Evolutionary conservation across 2,888 invertebrate species (phyloP).

Genomic region (Himalopsyche tibetana): DNA sequence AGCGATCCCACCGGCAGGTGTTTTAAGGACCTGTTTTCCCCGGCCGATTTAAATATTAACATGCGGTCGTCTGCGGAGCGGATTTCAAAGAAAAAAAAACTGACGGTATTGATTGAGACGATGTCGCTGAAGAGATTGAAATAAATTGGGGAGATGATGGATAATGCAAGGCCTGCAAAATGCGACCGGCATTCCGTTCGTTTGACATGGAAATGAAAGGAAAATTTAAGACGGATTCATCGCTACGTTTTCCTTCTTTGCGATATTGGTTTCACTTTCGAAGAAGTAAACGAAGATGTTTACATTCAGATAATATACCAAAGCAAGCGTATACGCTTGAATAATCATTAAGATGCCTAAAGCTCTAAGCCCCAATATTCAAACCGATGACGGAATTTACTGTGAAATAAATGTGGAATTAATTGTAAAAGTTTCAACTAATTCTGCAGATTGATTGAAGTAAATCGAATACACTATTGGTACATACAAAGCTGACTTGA

Average conservation of each 20-base stretch:
- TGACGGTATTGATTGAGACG: slow-evolving; percentile 60
- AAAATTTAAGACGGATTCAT: slow-evolving; percentile 56
- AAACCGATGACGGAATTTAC: too few species aligned
- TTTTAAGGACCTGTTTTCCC: slow-evolving; percentile 49
- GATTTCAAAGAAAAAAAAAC: slow-evolving; percentile 61
- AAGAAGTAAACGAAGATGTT: slow-evolving; percentile 24
- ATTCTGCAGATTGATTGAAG: too few species aligned
- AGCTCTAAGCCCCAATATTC: too few species aligned
- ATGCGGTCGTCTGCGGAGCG: slow-evolving; percentile 51
- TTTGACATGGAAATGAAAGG: slow-evolving; percentile 57
- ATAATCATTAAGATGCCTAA: not conserved
- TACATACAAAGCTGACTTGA: too few species aligned
- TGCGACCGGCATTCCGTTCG: slow-evolving; percentile 49
- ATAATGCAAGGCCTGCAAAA: slow-evolving; percentile 52
- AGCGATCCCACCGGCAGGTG: not conserved
- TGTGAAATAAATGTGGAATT: too few species aligned
- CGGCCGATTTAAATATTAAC: slow-evolving; percentile 55
- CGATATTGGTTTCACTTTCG: slow-evolving; percentile 33
- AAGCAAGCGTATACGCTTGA: slow-evolving; percentile 6
- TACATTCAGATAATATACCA: slow-evolving; percentile 17
- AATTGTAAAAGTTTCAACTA: too few species aligned
- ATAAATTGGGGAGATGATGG: slow-evolving; percentile 59
- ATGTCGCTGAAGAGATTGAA: slow-evolving; percentile 49
- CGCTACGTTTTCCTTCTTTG: slow-evolving; percentile 33
- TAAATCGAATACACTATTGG: too few species aligned